phyloP scores from a whole-genome alignment of 2,797 vertebrate genomes.

The Schizopygopsis malacanthus region DNA sequence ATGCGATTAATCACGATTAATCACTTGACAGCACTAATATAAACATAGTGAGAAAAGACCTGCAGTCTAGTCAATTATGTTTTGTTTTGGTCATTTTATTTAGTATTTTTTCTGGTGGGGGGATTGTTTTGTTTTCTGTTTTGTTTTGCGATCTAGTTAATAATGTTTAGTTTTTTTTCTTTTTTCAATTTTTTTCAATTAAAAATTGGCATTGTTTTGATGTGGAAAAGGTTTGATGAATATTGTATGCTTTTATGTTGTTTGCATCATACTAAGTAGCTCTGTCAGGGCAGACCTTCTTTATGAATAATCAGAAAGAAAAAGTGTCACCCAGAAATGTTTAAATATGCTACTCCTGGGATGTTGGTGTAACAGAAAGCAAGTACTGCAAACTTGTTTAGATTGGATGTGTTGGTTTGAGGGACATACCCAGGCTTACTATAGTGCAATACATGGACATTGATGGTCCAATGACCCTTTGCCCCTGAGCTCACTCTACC shows the following conservation, averaged over 20 bases:
- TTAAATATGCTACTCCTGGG: neutral
- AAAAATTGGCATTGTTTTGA: too few species aligned
- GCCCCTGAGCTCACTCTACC: neutral
- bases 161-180: neutral
- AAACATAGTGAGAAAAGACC: neutral
- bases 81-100: too few species aligned
- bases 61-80: neutral
- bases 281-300: neutral
- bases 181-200: too few species aligned
- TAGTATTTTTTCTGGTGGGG: too few species aligned
- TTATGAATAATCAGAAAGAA: neutral
- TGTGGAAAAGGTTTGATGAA: too few species aligned
- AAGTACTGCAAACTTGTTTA: neutral
- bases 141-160: neutral
- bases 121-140: neutral
- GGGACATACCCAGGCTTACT: neutral
- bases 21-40: too few species aligned
- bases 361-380: neutral
- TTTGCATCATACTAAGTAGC: too few species aligned
- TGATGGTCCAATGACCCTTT: constrained; percentile 20
- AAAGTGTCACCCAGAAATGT: neutral
- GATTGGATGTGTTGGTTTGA: neutral
- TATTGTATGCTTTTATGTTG: neutral
- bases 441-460: constrained; percentile 40
- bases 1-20: too few species aligned